These are phyloP conservation scores for Geopemphigus sp. DNA, from an alignment of 1,140 invertebrate genomes.

Conservation along the genomic window DNA sequence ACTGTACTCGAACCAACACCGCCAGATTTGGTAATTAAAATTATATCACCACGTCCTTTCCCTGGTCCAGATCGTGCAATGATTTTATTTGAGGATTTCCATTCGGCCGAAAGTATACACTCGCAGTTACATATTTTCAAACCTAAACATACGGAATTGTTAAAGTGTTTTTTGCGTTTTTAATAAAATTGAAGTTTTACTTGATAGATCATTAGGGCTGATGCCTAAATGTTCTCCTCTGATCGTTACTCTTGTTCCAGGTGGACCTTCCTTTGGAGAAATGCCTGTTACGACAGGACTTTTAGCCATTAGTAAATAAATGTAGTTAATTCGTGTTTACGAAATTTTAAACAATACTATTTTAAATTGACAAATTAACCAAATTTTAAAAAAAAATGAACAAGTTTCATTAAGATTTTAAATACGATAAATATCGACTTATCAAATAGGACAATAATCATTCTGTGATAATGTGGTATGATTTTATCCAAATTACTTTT, in stretches of 20 bases:
- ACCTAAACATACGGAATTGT: conserved; percentile 59
- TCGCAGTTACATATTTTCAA: conserved; percentile 94
- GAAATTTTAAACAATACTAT: not conserved
- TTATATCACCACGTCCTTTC: conserved; percentile 93
- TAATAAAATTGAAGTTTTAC: conserved; percentile 59
- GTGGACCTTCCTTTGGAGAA: conserved; percentile 96
- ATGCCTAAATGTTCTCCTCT: conserved; percentile 92
- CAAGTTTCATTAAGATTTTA: not conserved
- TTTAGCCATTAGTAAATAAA: conserved; percentile 62
- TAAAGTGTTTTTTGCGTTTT: not conserved
- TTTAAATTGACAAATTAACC: not conserved
- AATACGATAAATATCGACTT: not conserved
- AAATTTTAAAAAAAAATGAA: conserved; percentile 9
- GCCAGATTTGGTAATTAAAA: conserved; percentile 85
- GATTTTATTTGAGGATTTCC: conserved; percentile 97
- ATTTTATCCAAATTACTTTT: not conserved
- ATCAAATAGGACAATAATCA: not conserved
- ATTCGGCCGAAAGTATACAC: conserved; percentile 91
- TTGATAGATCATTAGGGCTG: conserved; percentile 79
- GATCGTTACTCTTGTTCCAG: conserved; percentile 92
- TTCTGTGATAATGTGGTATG: not conserved
- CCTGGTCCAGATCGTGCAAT: conserved; percentile 90
- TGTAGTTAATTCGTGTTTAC: not conserved
- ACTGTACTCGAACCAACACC: conserved; percentile 92
- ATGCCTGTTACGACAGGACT: conserved; percentile 91